Conservation (phyloP, 2,113 vertebrate species). For the Hepsetus odoe region DNA sequence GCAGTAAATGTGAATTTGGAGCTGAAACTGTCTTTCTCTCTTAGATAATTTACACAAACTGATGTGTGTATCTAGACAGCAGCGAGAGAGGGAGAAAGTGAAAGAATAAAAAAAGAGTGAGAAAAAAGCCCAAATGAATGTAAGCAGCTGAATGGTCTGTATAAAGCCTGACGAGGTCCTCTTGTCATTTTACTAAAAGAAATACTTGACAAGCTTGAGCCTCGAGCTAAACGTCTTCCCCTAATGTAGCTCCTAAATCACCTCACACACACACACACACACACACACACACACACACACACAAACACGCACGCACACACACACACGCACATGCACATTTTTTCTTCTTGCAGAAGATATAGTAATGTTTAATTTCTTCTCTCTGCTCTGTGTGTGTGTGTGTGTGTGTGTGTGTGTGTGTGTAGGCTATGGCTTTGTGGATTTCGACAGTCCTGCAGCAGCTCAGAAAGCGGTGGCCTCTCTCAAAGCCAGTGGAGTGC, state of each 20-base stretch:
- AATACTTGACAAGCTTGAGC: slow-evolving; percentile 45
- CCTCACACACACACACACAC: slow-evolving; percentile 18
- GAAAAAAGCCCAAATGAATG: background rate
- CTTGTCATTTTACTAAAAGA: slow-evolving; percentile 37
- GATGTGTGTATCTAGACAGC: no score
- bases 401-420: slow-evolving; percentile 60
- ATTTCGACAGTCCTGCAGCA: slow-evolving; percentile 98
- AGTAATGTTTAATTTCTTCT: background rate
- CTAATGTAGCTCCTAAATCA: slow-evolving; percentile 11
- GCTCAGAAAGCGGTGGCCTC: slow-evolving; percentile 98
- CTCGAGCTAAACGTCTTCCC: slow-evolving; percentile 36
- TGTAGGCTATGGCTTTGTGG: slow-evolving; percentile 97
- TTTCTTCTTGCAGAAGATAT: background rate
- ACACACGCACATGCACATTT: background rate
- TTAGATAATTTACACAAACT: no score
- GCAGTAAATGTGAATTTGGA: no score
- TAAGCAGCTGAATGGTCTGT: background rate
- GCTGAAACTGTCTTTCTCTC: no score
- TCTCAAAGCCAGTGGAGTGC: slow-evolving; percentile 96
- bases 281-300: slow-evolving; percentile 1
- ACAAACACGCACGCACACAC: background rate
- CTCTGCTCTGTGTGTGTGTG: slow-evolving; percentile 38
- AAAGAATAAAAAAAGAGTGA: background rate
- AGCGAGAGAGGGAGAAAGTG: background rate
- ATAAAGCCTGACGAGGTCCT: slow-evolving; percentile 31